These are phyloP conservation scores for Sprattus sprattus DNA, from an alignment of 2,113 vertebrate species.

Conservation along the genomic window DNA sequence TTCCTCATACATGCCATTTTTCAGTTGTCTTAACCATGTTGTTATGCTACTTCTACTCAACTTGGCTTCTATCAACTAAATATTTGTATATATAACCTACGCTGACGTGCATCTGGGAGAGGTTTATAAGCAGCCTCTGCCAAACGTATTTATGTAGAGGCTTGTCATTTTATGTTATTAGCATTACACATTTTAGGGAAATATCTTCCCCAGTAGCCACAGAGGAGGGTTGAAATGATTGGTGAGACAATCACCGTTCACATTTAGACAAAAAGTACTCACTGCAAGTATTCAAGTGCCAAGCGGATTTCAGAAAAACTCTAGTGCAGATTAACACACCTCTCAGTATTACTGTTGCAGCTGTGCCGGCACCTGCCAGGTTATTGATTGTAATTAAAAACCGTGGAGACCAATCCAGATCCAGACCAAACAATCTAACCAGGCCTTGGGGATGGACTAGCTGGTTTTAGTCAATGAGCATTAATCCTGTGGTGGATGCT, in stretches of 20 bases:
- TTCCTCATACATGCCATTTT: constrained; percentile 35
- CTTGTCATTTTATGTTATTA: neutral
- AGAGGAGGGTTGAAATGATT: neutral
- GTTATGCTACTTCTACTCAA: constrained; percentile 63
- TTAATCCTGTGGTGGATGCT: constrained; percentile 6
- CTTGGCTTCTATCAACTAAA: neutral
- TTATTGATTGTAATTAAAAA: neutral
- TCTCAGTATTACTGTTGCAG: neutral
- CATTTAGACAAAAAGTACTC: neutral
- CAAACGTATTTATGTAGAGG: neutral
- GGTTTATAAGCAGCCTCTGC: neutral
- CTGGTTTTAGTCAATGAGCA: neutral
- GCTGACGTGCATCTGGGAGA: neutral
- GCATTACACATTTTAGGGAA: neutral
- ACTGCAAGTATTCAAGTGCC: constrained; percentile 27
- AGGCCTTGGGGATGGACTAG: neutral
- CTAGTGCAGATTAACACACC: neutral
- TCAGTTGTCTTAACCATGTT: constrained; percentile 55
- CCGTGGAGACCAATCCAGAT: neutral
- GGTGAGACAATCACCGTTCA: neutral
- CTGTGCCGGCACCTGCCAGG: neutral
- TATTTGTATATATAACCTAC: neutral
- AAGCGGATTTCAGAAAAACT: neutral
- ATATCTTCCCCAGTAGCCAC: neutral
- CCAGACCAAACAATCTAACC: neutral